phyloP scores from a whole-genome alignment of 1,140 invertebrate genomes.

The Araneus ventricosus region DNA sequence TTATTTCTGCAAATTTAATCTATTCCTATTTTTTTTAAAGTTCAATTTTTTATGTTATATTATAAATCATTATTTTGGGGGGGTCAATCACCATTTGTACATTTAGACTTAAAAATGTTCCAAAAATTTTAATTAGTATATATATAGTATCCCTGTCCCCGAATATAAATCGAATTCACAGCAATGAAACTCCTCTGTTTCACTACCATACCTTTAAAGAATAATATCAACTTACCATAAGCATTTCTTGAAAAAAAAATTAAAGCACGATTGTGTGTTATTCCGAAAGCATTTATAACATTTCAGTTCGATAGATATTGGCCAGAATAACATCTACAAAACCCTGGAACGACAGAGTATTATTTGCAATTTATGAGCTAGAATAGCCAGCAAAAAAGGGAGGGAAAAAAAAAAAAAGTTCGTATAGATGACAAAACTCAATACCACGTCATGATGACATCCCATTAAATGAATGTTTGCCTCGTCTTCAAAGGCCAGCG shows the following conservation, averaged over 20 bases:
- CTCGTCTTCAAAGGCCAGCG: not conserved
- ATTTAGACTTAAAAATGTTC: too few species aligned
- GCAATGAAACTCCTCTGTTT: too few species aligned
- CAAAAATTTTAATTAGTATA: too few species aligned
- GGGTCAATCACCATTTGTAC: too few species aligned
- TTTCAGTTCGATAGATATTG: not conserved
- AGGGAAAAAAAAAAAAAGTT: not conserved
- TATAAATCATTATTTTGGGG: too few species aligned
- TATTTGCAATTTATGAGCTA: slow-evolving; percentile 31
- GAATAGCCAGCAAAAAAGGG: not conserved
- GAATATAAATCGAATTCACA: too few species aligned
- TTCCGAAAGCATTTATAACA: not conserved
- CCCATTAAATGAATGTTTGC: slow-evolving; percentile 31
- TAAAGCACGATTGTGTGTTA: not conserved
- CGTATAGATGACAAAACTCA: slow-evolving; percentile 8
- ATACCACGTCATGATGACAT: slow-evolving; percentile 20
- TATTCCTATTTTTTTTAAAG: too few species aligned
- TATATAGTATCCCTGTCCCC: too few species aligned
- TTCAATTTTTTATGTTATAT: too few species aligned
- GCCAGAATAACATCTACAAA: not conserved
- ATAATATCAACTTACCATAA: too few species aligned
- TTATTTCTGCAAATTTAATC: too few species aligned
- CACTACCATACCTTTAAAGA: too few species aligned
- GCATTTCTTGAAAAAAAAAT: not conserved
- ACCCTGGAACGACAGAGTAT: not conserved